Conservation (phyloP, 1,140 invertebrate genomes). For the Ectropis grisescens region DNA sequence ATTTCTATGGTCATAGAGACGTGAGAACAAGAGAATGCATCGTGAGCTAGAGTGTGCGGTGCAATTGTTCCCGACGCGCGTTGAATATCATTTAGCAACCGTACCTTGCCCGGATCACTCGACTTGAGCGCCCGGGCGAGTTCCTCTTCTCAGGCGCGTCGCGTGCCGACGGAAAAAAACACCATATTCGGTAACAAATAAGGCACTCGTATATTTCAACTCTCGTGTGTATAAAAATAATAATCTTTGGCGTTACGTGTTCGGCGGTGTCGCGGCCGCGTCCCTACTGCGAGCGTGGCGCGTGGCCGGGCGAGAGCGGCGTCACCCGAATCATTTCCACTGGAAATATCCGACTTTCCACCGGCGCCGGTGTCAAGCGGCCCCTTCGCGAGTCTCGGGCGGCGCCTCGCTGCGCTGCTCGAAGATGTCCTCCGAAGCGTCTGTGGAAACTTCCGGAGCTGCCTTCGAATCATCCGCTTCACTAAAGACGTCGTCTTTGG, state of each 20-base stretch:
- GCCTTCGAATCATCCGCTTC: constrained; percentile 2
- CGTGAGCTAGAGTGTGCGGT: too few species aligned
- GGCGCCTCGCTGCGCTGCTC: constrained; percentile 3
- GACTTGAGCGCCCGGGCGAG: constrained; percentile 73
- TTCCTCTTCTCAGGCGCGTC: constrained; percentile 59
- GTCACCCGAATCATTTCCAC: constrained; percentile 61
- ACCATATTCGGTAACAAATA: constrained; percentile 53
- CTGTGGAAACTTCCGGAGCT: too few species aligned
- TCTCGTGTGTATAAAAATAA: constrained; percentile 53
- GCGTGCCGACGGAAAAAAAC: constrained; percentile 54
- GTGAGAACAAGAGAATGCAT: too few species aligned
- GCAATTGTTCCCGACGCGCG: constrained; percentile 40
- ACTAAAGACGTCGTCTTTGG: constrained; percentile 39
- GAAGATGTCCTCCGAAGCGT: constrained; percentile 3
- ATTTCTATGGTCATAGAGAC: too few species aligned
- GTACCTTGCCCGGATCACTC: constrained; percentile 75
- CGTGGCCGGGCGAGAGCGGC: constrained; percentile 5
- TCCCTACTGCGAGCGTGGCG: not conserved
- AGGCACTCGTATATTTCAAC: constrained; percentile 67
- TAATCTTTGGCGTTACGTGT: constrained; percentile 58
- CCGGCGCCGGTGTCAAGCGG: constrained; percentile 34
- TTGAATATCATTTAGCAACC: constrained; percentile 54
- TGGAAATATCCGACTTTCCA: constrained; percentile 57
- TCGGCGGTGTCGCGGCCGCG: not conserved
- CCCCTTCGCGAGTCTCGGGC: constrained; percentile 25